These are phyloP conservation scores for Stegodyphus mimosarum DNA, from an alignment of 1,140 invertebrate genomes.

Conservation along the genomic window DNA sequence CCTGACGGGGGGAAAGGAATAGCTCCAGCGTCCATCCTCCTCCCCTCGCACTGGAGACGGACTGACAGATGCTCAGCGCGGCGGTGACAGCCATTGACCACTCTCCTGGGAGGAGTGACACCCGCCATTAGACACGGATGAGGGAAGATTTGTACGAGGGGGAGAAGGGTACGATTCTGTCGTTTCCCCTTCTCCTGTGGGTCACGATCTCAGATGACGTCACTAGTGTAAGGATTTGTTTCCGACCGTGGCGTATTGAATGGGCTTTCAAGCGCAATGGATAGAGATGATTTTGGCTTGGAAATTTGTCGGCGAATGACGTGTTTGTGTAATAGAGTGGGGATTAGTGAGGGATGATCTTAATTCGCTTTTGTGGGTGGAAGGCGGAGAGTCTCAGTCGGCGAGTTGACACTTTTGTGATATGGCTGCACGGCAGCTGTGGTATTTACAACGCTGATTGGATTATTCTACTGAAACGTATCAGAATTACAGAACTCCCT, in stretches of 20 bases:
- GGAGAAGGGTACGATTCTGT: neutral
- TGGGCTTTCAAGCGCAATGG: neutral
- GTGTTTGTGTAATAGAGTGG: neutral
- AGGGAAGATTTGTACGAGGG: constrained; percentile 9
- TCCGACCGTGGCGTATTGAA: neutral
- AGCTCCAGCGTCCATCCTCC: neutral
- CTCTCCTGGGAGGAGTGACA: constrained; percentile 28
- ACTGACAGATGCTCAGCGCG: constrained; percentile 25
- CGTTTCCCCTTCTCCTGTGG: neutral
- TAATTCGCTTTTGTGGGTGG: neutral
- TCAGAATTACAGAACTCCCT: too few species aligned
- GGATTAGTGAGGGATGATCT: neutral
- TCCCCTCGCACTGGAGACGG: neutral
- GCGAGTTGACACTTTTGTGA: too few species aligned
- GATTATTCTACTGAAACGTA: too few species aligned
- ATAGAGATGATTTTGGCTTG: neutral
- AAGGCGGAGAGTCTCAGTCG: too few species aligned
- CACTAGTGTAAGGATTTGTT: neutral
- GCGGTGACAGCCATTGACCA: constrained; percentile 39
- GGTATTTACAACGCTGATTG: too few species aligned
- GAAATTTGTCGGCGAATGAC: neutral
- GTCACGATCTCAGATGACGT: neutral
- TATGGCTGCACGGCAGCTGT: too few species aligned
- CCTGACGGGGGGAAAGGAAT: neutral
- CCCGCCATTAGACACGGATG: constrained; percentile 31